Evolutionary conservation across 2,888 invertebrate genomes (phyloP), one percentile per base, ranked within the genome.

Genomic region (Hyposoter didymator): DNA sequence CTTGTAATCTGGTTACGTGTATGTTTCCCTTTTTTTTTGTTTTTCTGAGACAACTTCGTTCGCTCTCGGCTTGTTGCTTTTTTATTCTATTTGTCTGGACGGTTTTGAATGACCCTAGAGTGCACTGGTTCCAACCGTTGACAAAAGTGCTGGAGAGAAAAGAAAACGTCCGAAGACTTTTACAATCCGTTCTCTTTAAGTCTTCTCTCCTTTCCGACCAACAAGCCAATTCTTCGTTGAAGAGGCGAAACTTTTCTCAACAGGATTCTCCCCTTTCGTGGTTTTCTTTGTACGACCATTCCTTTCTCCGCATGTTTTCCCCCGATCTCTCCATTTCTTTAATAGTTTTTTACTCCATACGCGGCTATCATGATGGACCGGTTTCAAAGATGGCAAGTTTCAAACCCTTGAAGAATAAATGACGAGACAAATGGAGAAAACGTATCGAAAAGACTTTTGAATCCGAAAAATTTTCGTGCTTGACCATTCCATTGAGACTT

Each of bases 141-240:
- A 78, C 45, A 19, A 78, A 35, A 17, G 76, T 14, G n/a, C 10
- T 32, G 8, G 45, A 45, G 19, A 39, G 22, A 28, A 52, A 22
- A 81, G 64, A 73, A 69, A 59, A 73, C 19, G 28, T 84, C 49
- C 17, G 28, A 39, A 64, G 64, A 59, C 78, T 85, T 75, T 85
- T 45, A 70, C 64, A 64, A 79, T 85, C n/a, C 45, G 78, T 82
- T 79, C 70, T 82, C 78, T 82, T 85, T 78, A 82, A 64, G 75
- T 70, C 73, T 55, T 45, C 19, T 73, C 45, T 78, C 45, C 69
- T 52, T 52, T 10, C 45, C 8, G 55, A 43, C 59, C 75, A 35
- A 32, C 64, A 17, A 39, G 14, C 43, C 67, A 35, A 49, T 62
- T 74, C 64, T 35, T 39, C 17, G 72, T 45, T 72, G 28, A 4